Evolutionary conservation across 1,140 invertebrate species (phyloP).

Genomic region (Diorhabda carinulata): DNA sequence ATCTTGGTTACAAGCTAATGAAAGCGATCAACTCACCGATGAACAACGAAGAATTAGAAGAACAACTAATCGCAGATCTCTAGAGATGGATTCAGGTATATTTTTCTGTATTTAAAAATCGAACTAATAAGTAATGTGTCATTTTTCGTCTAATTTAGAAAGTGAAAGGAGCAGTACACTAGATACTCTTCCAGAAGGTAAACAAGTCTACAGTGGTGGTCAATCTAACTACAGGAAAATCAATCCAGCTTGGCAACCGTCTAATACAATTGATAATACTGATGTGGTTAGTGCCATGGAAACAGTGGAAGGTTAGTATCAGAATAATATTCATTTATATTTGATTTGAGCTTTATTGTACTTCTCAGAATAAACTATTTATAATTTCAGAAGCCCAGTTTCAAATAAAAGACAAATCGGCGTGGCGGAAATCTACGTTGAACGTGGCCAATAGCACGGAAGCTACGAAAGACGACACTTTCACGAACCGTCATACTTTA

Average conservation of each 20-base stretch:
- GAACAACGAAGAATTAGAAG: constrained; percentile 58
- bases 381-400: constrained; percentile 62
- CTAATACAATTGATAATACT: constrained; percentile 69
- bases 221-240: constrained; percentile 57
- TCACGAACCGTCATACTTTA: constrained; percentile 21
- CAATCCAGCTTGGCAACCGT: constrained; percentile 75
- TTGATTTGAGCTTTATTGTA: too few relatives aligned
- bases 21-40: constrained; percentile 70
- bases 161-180: constrained; percentile 67
- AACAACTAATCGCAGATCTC: constrained; percentile 67
- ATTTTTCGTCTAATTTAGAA: constrained; percentile 51
- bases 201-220: constrained; percentile 48
- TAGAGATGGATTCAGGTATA: constrained; percentile 75
- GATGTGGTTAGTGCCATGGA: constrained; percentile 82
- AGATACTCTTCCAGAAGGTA: constrained; percentile 68
- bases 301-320: constrained; percentile 70
- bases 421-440: constrained; percentile 70
- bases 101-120: background rate
- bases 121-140: background rate
- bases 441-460: constrained; percentile 62
- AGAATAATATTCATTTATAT: too few relatives aligned
- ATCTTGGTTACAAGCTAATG: constrained; percentile 84
- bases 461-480: constrained; percentile 45
- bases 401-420: constrained; percentile 69
- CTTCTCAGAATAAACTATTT: background rate